A percentile compares a stretch with the other conserved stretches of the same genome.
Conservation (phyloP, 2,113 vertebrate species). For the Gasterosteus nipponicus region DNA sequence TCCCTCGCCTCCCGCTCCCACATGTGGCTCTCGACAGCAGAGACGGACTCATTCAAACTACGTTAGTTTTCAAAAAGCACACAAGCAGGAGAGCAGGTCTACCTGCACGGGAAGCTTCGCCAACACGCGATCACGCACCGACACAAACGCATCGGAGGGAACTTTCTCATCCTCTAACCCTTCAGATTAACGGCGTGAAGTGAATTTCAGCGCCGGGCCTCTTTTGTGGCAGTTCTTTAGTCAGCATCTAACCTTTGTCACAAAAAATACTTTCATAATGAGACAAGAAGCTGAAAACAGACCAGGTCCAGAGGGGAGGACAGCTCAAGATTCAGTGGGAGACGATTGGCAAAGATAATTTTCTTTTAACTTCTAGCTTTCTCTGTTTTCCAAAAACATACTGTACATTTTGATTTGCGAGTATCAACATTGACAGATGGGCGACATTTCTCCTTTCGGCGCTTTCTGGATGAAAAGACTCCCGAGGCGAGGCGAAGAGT, state of each 20-base stretch:
- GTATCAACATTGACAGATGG: no score
- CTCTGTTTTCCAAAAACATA: not conserved
- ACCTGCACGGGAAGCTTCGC: constrained; percentile 12
- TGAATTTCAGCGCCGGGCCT: constrained; percentile 41
- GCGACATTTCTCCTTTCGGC: not conserved
- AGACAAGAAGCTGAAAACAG: not conserved
- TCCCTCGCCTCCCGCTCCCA: constrained; percentile 22
- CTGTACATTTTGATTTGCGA: not conserved
- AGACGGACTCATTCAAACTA: constrained; percentile 35
- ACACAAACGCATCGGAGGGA: constrained; percentile 23
- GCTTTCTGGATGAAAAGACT: not conserved
- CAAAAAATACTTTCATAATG: constrained; percentile 5
- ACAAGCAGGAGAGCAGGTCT: not conserved
- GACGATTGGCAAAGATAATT: not conserved
- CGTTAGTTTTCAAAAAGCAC: constrained; percentile 4
- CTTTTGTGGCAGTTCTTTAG: no score
- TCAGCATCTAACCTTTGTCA: not conserved
- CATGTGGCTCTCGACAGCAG: constrained; percentile 34
- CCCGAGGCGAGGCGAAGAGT: not conserved
- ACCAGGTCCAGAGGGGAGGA: not conserved
- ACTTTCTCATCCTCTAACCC: constrained; percentile 70
- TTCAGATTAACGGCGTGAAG: constrained; percentile 77
- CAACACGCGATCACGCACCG: not conserved
- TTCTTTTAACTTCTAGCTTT: not conserved
- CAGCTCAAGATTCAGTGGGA: not conserved